These are phyloP conservation scores for Enteromius afrohamiltoni DNA, from an alignment of 2,797 vertebrate genomes.

Conservation along the genomic window DNA sequence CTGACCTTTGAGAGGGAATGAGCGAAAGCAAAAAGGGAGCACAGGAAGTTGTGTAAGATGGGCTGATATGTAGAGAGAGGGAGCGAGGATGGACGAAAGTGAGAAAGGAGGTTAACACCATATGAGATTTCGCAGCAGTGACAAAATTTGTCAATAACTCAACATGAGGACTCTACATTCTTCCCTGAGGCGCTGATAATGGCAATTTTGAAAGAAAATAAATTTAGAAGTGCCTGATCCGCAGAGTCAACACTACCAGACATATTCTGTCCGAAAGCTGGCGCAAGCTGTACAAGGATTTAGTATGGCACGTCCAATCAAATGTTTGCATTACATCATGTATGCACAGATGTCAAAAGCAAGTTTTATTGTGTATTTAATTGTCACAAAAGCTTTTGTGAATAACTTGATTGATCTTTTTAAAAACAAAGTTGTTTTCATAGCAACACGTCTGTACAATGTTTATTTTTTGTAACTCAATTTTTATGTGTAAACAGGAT, in stretches of 20 bases:
- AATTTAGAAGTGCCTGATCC: conserved; percentile 2
- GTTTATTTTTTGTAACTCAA: neutral
- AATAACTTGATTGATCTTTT: neutral
- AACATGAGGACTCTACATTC: conserved; percentile 48
- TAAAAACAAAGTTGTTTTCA: neutral
- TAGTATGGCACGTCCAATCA: neutral
- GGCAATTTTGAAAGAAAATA: conserved; percentile 29
- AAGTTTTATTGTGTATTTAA: conserved; percentile 7
- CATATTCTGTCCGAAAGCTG: neutral
- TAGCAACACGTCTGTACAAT: too few species aligned
- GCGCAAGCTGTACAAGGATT: neutral
- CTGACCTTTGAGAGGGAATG: conserved; percentile 74
- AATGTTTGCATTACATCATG: neutral
- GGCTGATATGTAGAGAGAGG: conserved; percentile 37
- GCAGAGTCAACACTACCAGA: neutral
- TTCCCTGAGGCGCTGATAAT: conserved; percentile 43
- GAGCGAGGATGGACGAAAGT: conserved; percentile 30
- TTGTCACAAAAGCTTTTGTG: neutral
- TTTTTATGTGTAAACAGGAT: neutral
- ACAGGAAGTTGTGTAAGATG: conserved; percentile 47
- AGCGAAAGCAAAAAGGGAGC: conserved; percentile 40
- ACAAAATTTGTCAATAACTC: conserved; percentile 58
- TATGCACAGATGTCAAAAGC: neutral
- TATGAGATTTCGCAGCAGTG: conserved; percentile 53
- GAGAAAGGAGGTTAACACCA: conserved; percentile 42